Conservation (phyloP, 2,797 vertebrate species). For the Uromys caudimaculatus region DNA sequence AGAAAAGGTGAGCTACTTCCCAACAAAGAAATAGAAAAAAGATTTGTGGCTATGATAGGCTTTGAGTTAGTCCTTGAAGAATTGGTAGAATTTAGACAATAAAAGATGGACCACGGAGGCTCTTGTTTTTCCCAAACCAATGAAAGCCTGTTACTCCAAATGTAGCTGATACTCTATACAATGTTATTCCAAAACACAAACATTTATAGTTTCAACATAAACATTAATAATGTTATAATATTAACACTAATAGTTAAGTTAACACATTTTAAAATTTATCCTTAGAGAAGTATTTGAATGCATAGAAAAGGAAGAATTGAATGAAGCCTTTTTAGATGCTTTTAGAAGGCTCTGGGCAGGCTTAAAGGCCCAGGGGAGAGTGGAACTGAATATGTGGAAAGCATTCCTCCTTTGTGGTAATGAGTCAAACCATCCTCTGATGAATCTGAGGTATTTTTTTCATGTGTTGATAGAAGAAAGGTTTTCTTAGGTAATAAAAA, state of each 20-base stretch:
- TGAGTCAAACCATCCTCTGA: not conserved
- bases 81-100: not conserved
- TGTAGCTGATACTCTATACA: not conserved
- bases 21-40: not conserved
- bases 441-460: not conserved
- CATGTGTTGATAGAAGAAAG: not conserved
- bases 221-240: not conserved
- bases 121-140: not conserved
- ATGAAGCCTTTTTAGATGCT: not conserved
- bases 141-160: not conserved
- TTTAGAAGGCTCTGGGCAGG: not conserved
- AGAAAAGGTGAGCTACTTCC: not conserved
- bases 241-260: not conserved
- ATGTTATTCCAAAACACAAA: not conserved
- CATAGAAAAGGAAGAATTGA: not conserved
- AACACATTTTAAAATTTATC: not conserved
- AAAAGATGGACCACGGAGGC: not conserved
- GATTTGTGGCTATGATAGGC: not conserved
- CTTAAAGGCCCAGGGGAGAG: not conserved
- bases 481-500: constrained; percentile 36
- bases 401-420: not conserved
- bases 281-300: not conserved
- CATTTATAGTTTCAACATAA: not conserved
- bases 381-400: no score
- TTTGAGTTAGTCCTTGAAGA: not conserved